These are phyloP conservation scores for Amblyteles armatorius DNA, from an alignment of 2,888 invertebrate species.

Conservation along the genomic window DNA sequence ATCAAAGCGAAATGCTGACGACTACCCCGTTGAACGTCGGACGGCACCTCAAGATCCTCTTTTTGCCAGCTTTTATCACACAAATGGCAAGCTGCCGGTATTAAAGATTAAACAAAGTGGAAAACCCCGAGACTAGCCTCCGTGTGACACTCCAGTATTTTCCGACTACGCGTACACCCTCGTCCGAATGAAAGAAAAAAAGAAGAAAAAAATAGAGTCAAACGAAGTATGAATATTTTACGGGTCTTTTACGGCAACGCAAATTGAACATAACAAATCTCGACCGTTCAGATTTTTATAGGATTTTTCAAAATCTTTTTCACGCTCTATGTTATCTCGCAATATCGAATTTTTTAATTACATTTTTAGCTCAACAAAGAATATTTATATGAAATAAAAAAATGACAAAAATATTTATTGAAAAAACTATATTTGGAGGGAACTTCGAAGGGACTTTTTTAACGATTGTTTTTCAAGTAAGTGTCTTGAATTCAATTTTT, in stretches of 20 bases:
- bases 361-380: background rate
- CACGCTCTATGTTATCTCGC: background rate
- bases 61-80: conserved; percentile 74
- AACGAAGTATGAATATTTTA: conserved; percentile 6
- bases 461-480: background rate
- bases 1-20: conserved; percentile 82
- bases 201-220: conserved; percentile 23
- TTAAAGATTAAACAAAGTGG: conserved; percentile 84
- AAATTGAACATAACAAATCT: background rate
- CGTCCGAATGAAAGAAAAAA: conserved; percentile 31
- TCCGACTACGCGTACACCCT: conserved; percentile 15
- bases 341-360: too few relatives aligned
- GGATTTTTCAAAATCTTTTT: background rate
- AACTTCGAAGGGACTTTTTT: background rate
- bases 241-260: background rate
- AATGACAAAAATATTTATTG: too few relatives aligned
- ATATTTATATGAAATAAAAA: too few relatives aligned
- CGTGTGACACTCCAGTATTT: conserved; percentile 66
- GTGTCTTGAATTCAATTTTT: background rate
- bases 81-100: conserved; percentile 83
- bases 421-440: background rate
- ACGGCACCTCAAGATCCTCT: conserved; percentile 77
- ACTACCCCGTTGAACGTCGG: conserved; percentile 65
- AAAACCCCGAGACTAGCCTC: conserved; percentile 70
- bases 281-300: background rate